A percentile compares a stretch with the other conserved stretches of the same genome.
phyloP scores from a whole-genome alignment of 2,113 vertebrate species.

The Hyperoodon ampullatus region DNA sequence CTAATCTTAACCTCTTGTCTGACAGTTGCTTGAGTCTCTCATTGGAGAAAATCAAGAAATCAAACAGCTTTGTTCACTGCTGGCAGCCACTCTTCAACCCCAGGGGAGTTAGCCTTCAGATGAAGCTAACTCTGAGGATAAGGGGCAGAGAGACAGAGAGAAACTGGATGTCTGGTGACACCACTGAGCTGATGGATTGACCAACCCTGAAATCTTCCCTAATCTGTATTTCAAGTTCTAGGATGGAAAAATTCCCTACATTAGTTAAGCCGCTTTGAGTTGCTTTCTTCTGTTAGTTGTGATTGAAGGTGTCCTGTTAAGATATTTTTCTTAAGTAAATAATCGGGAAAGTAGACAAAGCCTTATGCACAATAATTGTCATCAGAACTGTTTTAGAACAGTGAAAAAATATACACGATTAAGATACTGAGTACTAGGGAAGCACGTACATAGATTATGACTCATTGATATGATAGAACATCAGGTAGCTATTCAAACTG shows the following conservation, averaged over 20 bases:
- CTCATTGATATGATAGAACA: neutral
- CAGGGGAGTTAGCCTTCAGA: neutral
- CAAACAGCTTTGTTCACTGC: neutral
- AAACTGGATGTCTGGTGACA: neutral
- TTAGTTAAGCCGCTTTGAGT: neutral
- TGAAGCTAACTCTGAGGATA: neutral
- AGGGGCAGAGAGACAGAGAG: neutral
- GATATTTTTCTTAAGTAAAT: constrained; percentile 29
- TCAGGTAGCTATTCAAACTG: neutral
- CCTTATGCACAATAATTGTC: neutral
- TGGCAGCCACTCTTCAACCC: neutral
- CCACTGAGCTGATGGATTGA: neutral
- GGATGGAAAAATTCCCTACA: neutral
- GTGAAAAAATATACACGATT: neutral
- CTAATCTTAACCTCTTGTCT: neutral
- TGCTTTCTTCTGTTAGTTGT: neutral
- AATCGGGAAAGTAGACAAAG: neutral
- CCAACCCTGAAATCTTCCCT: neutral
- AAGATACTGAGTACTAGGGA: neutral
- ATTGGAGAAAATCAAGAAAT: neutral
- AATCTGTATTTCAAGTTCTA: neutral
- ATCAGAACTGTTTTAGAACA: constrained; percentile 24
- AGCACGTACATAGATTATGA: neutral
- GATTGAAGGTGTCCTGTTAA: neutral
- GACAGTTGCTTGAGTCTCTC: neutral